Percentiles rank a stretch among this genome's conserved stretches.
These are phyloP conservation scores for Morone chrysops DNA, from an alignment of 2,113 vertebrate species.

Conservation along the genomic window DNA sequence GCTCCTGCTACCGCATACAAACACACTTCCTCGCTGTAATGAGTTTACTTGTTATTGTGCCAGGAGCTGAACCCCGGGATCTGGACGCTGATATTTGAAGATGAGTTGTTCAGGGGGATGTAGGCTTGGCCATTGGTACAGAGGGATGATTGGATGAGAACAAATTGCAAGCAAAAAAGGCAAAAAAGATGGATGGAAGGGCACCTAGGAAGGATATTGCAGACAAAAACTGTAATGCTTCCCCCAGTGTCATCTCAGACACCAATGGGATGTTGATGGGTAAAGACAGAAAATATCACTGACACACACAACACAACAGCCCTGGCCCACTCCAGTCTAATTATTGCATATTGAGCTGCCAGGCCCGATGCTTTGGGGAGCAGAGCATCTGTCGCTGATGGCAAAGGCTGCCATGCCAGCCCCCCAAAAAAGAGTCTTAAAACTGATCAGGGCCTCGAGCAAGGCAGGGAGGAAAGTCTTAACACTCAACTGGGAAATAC, in stretches of 20 bases:
- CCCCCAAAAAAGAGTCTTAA: conserved; percentile 34
- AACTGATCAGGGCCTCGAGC: conserved; percentile 32
- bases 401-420: conserved; percentile 44
- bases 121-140: neutral
- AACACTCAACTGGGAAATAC: conserved; percentile 5
- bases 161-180: neutral
- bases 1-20: conserved; percentile 16
- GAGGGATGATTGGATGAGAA: conserved; percentile 15
- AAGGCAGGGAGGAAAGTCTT: neutral
- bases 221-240: conserved; percentile 14
- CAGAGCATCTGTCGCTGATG: conserved; percentile 63
- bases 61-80: conserved; percentile 33
- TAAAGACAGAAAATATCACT: conserved; percentile 32
- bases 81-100: conserved; percentile 37
- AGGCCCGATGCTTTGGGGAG: conserved; percentile 56
- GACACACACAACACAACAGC: conserved; percentile 9
- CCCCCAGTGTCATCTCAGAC: conserved; percentile 9
- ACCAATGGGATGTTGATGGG: neutral
- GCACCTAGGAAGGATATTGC: conserved; percentile 8
- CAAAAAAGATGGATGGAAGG: neutral
- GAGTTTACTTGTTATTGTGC: conserved; percentile 38
- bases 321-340: conserved; percentile 44
- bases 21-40: conserved; percentile 10
- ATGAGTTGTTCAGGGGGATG: conserved; percentile 16
- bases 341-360: conserved; percentile 59